A percentile compares a stretch with the other conserved stretches of the same genome.
Evolutionary conservation across 1,140 invertebrate species (phyloP).

Genomic region (Ptiloglossa arizonensis): DNA sequence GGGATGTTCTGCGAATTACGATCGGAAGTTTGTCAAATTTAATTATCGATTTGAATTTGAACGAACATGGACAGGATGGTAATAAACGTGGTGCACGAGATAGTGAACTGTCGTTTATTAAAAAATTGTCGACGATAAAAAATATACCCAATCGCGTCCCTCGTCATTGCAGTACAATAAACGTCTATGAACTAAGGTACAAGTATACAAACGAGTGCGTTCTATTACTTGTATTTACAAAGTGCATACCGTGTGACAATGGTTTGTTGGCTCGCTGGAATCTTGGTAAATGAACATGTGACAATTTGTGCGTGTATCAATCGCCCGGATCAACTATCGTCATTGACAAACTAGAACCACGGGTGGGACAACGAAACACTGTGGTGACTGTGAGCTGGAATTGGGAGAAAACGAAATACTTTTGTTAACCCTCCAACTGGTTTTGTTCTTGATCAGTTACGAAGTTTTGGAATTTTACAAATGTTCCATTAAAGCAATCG

Average conservation of each 20-base stretch:
- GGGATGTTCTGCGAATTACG: neutral
- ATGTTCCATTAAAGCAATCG: neutral
- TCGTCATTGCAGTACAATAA: constrained; percentile 26
- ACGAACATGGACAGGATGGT: neutral
- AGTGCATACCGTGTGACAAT: neutral
- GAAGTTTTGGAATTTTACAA: neutral
- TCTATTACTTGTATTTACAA: constrained; percentile 20
- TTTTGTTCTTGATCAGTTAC: neutral
- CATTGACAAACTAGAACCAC: constrained; percentile 39
- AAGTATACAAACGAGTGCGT: constrained; percentile 29
- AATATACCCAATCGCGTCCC: constrained; percentile 52
- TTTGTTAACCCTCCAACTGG: constrained; percentile 22
- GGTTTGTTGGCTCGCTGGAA: neutral
- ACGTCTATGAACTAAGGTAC: constrained; percentile 36
- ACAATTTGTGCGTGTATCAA: constrained; percentile 46
- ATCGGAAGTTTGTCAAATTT: neutral
- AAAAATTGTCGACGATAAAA: constrained; percentile 60
- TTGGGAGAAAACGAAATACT: neutral
- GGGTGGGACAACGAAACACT: constrained; percentile 26
- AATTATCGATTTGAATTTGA: neutral
- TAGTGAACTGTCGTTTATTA: constrained; percentile 43
- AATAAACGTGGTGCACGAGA: neutral
- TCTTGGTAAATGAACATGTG: constrained; percentile 7
- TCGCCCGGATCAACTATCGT: constrained; percentile 11
- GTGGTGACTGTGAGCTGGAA: neutral